Conservation (phyloP, 1,140 invertebrate species). For the Apocrypta bakeri region DNA sequence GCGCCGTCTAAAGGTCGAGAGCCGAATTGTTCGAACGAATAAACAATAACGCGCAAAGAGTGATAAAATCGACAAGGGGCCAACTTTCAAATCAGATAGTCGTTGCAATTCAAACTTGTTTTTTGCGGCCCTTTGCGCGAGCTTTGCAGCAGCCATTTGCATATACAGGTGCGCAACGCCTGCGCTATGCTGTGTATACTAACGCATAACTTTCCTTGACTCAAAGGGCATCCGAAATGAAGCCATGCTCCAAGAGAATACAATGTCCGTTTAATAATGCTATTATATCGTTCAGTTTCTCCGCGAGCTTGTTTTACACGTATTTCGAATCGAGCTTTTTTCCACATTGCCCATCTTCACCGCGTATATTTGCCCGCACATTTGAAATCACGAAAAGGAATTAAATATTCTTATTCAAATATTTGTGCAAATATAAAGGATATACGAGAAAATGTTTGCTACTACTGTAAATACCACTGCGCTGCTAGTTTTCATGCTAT, state of each 20-base stretch:
- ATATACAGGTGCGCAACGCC: constrained; percentile 3
- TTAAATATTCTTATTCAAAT: too few relatives aligned
- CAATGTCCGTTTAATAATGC: constrained; percentile 36
- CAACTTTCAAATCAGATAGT: constrained; percentile 38
- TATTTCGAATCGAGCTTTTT: background rate
- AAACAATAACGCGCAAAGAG: too few relatives aligned
- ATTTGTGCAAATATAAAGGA: too few relatives aligned
- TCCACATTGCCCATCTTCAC: too few relatives aligned
- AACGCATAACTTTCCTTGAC: constrained; percentile 25
- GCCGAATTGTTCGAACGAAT: too few relatives aligned
- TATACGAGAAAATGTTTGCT: too few relatives aligned
- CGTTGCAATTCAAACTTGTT: constrained; percentile 37
- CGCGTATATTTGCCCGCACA: too few relatives aligned
- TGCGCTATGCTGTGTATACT: background rate
- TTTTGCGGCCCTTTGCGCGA: constrained; percentile 19
- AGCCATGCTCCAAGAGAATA: constrained; percentile 11
- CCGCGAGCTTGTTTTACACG: background rate
- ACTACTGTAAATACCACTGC: too few relatives aligned
- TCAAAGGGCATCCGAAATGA: constrained; percentile 37
- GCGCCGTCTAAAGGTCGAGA: background rate
- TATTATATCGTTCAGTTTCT: constrained; percentile 24
- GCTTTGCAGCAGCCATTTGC: constrained; percentile 18
- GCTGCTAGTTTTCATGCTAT: too few relatives aligned
- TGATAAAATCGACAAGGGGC: background rate
- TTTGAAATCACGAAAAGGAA: too few relatives aligned